Evolutionary conservation across 2,113 vertebrate genomes (phyloP).

Genomic region (Grantiella picta): DNA sequence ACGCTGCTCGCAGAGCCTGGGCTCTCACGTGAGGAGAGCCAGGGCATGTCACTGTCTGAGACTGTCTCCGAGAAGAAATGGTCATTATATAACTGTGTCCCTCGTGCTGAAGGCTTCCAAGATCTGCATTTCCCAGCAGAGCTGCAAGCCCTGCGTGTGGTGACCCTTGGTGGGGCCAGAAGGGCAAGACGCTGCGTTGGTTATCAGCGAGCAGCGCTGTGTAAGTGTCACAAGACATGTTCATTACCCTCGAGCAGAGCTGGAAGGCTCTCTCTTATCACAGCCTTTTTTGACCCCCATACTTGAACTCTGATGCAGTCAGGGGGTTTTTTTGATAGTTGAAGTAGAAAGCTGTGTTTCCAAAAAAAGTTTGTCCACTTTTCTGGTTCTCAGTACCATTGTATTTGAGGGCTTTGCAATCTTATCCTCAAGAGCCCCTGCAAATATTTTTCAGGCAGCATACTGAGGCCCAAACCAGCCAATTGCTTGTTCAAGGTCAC

Average conservation of each 20-base stretch:
- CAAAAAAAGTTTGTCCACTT: neutral
- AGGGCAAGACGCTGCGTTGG: neutral
- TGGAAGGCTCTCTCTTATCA: neutral
- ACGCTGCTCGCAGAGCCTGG: neutral
- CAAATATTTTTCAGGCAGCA: neutral
- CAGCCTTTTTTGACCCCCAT: neutral
- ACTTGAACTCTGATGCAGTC: neutral
- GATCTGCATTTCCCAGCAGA: neutral
- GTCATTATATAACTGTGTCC: neutral
- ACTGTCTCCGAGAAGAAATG: neutral
- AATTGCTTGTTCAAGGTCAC: conserved; percentile 9
- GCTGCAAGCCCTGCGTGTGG: neutral
- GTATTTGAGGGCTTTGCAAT: neutral
- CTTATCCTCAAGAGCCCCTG: neutral
- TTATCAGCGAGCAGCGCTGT: neutral
- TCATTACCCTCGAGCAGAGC: neutral
- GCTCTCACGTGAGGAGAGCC: neutral
- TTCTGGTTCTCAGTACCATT: neutral
- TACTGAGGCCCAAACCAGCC: neutral
- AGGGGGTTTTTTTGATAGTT: neutral
- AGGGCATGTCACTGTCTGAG: neutral
- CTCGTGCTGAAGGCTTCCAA: neutral
- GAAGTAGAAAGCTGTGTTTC: neutral
- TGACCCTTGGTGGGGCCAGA: neutral
- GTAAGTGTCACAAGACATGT: neutral